These are phyloP conservation scores for Pherbina coryleti DNA, from an alignment of 2,888 invertebrate species.

Conservation along the genomic window DNA sequence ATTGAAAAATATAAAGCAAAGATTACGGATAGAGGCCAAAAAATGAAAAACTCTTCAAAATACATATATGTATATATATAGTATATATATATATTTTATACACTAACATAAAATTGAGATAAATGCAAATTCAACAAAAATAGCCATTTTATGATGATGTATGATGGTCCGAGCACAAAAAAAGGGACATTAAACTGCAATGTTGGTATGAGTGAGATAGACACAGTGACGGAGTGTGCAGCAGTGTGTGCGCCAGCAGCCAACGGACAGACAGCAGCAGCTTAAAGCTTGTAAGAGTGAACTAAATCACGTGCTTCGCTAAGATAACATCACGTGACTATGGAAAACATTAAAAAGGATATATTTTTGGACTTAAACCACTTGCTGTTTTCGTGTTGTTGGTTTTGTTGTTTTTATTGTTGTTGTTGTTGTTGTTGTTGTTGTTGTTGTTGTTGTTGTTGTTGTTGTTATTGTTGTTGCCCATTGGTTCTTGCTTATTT, in stretches of 20 bases:
- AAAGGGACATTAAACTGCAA: constrained; percentile 5
- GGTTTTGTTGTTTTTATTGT: not conserved
- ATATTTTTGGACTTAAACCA: not conserved
- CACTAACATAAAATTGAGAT: constrained; percentile 26
- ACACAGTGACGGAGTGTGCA: not conserved
- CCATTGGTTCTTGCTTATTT: not conserved
- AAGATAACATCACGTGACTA: constrained; percentile 17
- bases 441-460: constrained; percentile 15
- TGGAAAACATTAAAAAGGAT: constrained; percentile 9
- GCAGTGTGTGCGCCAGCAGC: not conserved
- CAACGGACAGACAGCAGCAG: not conserved
- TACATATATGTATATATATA: not conserved
- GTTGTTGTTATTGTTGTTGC: constrained; percentile 3
- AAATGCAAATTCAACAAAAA: constrained; percentile 34
- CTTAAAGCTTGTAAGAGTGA: not conserved
- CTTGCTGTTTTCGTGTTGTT: not conserved
- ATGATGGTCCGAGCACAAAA: constrained; percentile 12
- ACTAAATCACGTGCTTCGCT: not conserved
- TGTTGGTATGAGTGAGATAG: not conserved
- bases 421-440: constrained; percentile 19
- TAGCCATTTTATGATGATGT: constrained; percentile 33
- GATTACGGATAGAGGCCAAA: not conserved
- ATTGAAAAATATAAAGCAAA: not conserved
- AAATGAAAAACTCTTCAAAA: not conserved
- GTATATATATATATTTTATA: not conserved